phyloP scores from a whole-genome alignment of 1,140 invertebrate genomes.

The Thaumatotibia leucotreta region DNA sequence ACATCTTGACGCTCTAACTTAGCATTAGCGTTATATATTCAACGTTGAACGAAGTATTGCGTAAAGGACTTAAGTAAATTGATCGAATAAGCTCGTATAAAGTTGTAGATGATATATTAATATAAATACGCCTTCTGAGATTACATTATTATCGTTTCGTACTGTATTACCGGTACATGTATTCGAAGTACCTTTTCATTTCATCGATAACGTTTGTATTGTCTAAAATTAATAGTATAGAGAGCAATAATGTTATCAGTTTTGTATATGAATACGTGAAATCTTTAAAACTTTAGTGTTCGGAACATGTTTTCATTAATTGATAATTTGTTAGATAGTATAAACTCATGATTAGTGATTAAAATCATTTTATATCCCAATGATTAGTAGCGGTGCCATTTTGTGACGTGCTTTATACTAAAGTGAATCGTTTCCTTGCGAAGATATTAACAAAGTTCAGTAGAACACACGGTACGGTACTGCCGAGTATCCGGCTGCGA shows the following conservation, averaged over 20 bases:
- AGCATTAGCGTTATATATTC: conserved; percentile 55
- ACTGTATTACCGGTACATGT: conserved; percentile 29
- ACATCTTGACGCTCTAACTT: conserved; percentile 54
- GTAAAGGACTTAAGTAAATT: conserved; percentile 42
- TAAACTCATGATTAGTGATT: conserved; percentile 45
- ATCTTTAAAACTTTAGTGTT: conserved; percentile 34
- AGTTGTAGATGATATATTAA: conserved; percentile 52
- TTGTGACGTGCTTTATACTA: conserved; percentile 31
- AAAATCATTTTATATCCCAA: conserved; percentile 37
- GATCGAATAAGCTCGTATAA: conserved; percentile 41
- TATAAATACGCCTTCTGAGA: conserved; percentile 59
- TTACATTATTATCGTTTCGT: conserved; percentile 40
- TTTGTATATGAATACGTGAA: conserved; percentile 27
- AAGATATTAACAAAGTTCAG: not conserved
- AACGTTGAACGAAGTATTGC: conserved; percentile 52
- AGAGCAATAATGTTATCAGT: conserved; percentile 47
- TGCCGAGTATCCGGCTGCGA: not conserved
- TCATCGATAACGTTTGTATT: conserved; percentile 28
- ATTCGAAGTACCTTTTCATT: conserved; percentile 24
- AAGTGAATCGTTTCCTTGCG: not conserved
- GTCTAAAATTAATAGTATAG: conserved; percentile 37
- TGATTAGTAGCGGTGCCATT: conserved; percentile 48
- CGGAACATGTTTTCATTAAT: conserved; percentile 38
- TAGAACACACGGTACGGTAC: not conserved
- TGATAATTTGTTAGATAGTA: conserved; percentile 36